Conservation (phyloP, 2,797 vertebrate species). For the Scyliorhinus canicula region DNA sequence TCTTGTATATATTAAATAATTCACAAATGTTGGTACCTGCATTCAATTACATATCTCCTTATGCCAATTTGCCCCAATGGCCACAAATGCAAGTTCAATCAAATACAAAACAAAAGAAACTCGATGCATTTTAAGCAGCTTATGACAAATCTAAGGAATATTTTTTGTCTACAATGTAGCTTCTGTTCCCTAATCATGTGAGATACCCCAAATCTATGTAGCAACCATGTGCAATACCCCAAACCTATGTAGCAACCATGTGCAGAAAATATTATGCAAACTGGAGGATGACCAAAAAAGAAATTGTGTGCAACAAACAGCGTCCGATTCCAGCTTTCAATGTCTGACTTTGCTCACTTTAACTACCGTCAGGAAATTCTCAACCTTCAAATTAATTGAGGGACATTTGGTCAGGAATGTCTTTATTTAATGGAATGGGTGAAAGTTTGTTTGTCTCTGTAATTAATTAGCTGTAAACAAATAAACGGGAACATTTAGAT, state of each 20-base stretch:
- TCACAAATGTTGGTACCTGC: neutral
- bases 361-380: neutral
- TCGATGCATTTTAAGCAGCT: neutral
- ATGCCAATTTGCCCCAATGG: neutral
- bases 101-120: neutral
- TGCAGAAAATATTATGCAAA: neutral
- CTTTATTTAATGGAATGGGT: neutral
- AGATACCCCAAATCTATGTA: neutral
- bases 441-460: neutral
- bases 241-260: neutral
- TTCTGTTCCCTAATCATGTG: neutral
- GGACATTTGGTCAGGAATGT: neutral
- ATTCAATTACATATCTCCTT: neutral
- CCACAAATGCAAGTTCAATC: constrained; percentile 14
- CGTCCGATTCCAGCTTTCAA: neutral
- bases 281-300: neutral
- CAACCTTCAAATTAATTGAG: neutral
- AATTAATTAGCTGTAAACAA: neutral
- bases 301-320: neutral
- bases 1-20: neutral
- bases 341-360: neutral
- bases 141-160: neutral
- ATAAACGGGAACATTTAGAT: neutral
- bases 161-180: neutral
- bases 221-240: neutral